These are phyloP conservation scores for Neelides sp. DNA, from an alignment of 1,140 invertebrate species.

Conservation along the genomic window DNA sequence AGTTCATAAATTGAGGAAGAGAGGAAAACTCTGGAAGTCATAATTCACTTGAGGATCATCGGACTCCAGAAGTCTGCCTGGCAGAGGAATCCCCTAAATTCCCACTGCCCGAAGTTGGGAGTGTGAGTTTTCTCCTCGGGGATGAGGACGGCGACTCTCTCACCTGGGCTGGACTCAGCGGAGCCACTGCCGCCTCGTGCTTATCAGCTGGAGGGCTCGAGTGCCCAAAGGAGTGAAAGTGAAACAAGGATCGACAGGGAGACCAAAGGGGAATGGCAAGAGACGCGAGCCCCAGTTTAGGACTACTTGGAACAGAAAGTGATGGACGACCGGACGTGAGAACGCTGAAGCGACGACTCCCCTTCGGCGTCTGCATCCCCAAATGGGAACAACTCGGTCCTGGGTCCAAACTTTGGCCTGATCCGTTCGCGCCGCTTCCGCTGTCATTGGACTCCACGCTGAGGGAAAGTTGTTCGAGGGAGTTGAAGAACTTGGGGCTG, in stretches of 20 bases:
- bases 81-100: no score
- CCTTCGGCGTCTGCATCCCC: slow-evolving; percentile 11
- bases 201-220: no score
- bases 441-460: slow-evolving; percentile 7
- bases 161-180: no score
- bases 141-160: no score
- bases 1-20: no score
- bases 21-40: no score
- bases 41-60: no score
- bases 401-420: background rate
- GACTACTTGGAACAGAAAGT: slow-evolving; percentile 15
- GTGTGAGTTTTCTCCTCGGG: no score
- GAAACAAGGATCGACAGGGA: slow-evolving; percentile 18
- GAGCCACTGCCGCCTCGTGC: no score
- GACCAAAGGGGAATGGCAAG: slow-evolving; percentile 14
- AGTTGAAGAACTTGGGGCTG: slow-evolving; percentile 19
- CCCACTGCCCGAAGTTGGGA: no score
- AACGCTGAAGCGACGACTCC: slow-evolving; percentile 7
- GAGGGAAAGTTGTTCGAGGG: slow-evolving; percentile 18
- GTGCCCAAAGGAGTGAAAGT: background rate
- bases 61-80: no score
- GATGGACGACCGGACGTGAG: slow-evolving; percentile 4
- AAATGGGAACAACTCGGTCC: background rate
- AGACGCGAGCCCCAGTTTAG: slow-evolving; percentile 13
- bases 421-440: background rate